Percentiles rank a stretch among this genome's conserved stretches.
phyloP scores from a whole-genome alignment of 2,797 vertebrate species.

The Gambelia wislizenii region DNA sequence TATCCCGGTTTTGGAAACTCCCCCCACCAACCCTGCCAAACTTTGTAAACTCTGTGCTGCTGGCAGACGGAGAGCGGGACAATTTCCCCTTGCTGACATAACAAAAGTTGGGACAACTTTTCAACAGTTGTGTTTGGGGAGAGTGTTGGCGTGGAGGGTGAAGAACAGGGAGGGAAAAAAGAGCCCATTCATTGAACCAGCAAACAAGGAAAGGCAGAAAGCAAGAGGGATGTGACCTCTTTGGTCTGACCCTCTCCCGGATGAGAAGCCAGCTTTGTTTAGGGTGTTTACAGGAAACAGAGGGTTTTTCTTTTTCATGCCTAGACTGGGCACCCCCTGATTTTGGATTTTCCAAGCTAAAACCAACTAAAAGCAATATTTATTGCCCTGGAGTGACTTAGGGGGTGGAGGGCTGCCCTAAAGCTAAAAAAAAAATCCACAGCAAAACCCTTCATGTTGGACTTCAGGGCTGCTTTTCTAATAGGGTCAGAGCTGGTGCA shows the following conservation, averaged over 20 bases:
- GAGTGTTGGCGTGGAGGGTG: background rate
- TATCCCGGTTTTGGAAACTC: no score
- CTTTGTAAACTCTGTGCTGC: background rate
- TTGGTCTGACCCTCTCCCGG: background rate
- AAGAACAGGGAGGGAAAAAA: background rate
- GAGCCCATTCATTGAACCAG: background rate
- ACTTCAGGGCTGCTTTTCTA: background rate
- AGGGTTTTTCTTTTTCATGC: background rate
- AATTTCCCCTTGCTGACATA: background rate
- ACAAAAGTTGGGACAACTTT: background rate
- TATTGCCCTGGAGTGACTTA: background rate
- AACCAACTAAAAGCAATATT: background rate
- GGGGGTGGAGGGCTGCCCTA: background rate
- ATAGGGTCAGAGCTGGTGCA: background rate
- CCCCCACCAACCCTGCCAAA: no score
- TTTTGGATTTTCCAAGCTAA: background rate
- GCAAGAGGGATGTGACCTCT: background rate
- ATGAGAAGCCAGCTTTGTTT: background rate
- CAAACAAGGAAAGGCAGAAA: background rate
- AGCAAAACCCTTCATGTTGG: background rate
- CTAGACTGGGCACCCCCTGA: background rate
- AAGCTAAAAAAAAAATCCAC: background rate
- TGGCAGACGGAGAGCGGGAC: no score
- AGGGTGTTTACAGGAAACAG: constrained; percentile 18
- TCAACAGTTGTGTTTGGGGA: background rate